Percentiles rank a stretch among this genome's conserved stretches.
Conservation (phyloP, 2,888 invertebrate species). For the Anaspis maculata region DNA sequence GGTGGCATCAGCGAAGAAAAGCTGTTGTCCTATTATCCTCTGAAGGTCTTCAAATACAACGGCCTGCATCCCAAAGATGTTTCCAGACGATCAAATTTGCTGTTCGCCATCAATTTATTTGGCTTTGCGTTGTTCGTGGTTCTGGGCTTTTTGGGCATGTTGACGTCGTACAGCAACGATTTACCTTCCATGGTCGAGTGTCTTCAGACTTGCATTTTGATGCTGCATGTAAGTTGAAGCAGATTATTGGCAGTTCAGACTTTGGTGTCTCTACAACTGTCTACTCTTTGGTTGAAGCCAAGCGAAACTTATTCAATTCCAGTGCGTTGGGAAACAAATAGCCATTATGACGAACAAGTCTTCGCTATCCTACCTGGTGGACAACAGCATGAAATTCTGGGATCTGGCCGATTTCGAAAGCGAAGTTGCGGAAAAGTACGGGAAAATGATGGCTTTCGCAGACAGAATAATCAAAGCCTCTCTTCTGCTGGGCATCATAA, state of each 20-base stretch:
- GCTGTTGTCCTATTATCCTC: too few relatives aligned
- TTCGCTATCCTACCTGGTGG: background rate
- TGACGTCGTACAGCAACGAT: conserved; percentile 1
- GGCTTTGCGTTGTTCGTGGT: background rate
- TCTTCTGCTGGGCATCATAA: too few relatives aligned
- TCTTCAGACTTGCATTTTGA: conserved; percentile 4
- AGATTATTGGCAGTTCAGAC: background rate
- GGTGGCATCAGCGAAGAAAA: too few relatives aligned
- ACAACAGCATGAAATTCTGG: too few relatives aligned
- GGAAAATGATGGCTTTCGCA: too few relatives aligned
- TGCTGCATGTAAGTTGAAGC: conserved; percentile 2
- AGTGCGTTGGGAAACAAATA: background rate
- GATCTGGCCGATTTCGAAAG: background rate
- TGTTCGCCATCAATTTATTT: background rate
- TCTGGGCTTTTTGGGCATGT: conserved; percentile 3
- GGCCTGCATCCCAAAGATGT: too few relatives aligned
- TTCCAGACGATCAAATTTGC: conserved; percentile 1
- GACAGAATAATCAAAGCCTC: too few relatives aligned
- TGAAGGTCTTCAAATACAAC: too few relatives aligned
- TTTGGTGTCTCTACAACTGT: too few relatives aligned
- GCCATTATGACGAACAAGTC: background rate
- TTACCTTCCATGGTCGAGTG: conserved; percentile 3
- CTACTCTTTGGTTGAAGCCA: too few relatives aligned
- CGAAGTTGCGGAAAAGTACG: conserved; percentile 3
- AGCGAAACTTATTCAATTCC: too few relatives aligned